These are phyloP conservation scores for Notospermus geniculatus DNA, from an alignment of 1,140 invertebrate species.

Conservation along the genomic window DNA sequence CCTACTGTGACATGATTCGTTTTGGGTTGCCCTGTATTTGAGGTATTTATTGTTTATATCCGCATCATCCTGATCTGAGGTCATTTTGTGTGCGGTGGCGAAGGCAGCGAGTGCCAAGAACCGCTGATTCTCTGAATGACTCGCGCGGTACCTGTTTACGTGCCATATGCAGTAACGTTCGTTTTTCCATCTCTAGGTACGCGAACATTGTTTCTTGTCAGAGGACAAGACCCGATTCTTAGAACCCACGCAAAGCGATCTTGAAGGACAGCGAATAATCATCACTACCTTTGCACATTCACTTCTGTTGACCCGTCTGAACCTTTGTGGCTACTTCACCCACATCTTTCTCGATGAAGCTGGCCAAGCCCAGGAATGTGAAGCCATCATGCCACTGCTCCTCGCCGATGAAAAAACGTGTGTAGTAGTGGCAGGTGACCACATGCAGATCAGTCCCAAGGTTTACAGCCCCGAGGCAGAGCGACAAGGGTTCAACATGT, in stretches of 20 bases:
- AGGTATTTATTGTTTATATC: no score
- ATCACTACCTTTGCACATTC: conserved; percentile 80
- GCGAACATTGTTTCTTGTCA: conserved; percentile 73
- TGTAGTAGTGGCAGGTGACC: conserved; percentile 46
- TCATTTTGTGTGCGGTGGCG: no score
- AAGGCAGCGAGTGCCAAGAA: no score
- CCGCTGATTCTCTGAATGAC: no score
- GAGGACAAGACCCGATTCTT: conserved; percentile 59
- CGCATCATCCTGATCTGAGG: no score
- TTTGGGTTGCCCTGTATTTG: no score
- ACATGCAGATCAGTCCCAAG: conserved; percentile 43
- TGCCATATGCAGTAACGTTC: no score
- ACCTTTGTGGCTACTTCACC: conserved; percentile 37
- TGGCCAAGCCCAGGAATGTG: conserved; percentile 43
- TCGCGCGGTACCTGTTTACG: no score
- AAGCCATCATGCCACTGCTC: conserved; percentile 41
- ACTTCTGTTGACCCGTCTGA: conserved; percentile 25
- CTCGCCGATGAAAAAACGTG: conserved; percentile 47
- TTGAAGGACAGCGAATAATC: conserved; percentile 69
- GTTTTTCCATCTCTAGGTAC: conserved; percentile 60
- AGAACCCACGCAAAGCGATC: conserved; percentile 69
- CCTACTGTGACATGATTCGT: no score
- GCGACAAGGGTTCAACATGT: conserved; percentile 39
- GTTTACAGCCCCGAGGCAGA: conserved; percentile 44
- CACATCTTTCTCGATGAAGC: conserved; percentile 51